phyloP scores from a whole-genome alignment of 2,888 invertebrate genomes.

The Calliscelio sp. region DNA sequence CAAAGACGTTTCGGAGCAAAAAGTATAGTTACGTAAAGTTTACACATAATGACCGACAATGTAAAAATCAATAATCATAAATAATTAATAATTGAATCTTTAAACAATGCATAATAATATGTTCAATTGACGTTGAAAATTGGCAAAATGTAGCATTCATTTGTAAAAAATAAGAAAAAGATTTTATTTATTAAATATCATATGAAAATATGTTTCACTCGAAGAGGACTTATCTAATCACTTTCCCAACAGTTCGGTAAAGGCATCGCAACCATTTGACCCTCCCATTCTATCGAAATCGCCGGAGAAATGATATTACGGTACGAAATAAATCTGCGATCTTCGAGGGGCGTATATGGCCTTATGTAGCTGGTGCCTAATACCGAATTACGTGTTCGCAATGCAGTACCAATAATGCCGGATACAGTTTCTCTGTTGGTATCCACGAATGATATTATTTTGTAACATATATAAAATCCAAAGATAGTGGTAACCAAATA shows the following conservation, averaged over 20 bases:
- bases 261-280: not conserved
- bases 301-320: constrained; percentile 9
- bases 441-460: constrained; percentile 30
- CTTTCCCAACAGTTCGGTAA: constrained; percentile 22
- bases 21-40: too few species aligned
- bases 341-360: constrained; percentile 20
- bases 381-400: constrained; percentile 2
- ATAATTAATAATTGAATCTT: too few species aligned
- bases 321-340: constrained; percentile 1
- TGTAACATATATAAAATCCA: constrained; percentile 19
- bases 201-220: too few species aligned
- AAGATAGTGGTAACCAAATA: constrained; percentile 5
- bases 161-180: too few species aligned
- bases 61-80: too few species aligned
- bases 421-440: constrained; percentile 7
- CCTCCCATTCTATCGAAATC: constrained; percentile 20
- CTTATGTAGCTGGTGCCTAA: constrained; percentile 26
- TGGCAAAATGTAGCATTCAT: too few species aligned
- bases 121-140: too few species aligned
- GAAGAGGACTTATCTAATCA: too few species aligned
- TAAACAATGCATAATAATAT: too few species aligned
- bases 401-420: constrained; percentile 18
- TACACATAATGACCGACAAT: too few species aligned
- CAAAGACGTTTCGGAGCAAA: too few species aligned
- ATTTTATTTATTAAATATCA: too few species aligned